Evolutionary conservation across 2,797 vertebrate genomes (phyloP), one percentile per base, ranked within the genome.

Genomic region (Xenentodon cancila): DNA sequence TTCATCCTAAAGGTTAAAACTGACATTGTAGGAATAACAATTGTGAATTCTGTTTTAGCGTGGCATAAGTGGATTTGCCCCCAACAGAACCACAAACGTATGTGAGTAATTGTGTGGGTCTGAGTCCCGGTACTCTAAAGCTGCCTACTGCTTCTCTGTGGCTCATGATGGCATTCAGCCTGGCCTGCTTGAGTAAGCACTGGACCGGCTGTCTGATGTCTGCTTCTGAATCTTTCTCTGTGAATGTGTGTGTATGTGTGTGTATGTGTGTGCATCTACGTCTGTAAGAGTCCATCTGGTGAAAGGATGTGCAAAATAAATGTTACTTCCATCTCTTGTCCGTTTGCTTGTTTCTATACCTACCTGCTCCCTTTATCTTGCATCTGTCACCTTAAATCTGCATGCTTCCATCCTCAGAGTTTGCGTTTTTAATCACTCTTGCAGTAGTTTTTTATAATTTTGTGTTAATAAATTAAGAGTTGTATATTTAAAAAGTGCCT

Each of bases 81-180:
- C 56, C 78, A 73, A 53, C 63, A 25, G 12, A 84, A 57, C 70
- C 70, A 71, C 53, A 73, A 64, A 71, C 74, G 82, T 76, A 85
- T 82, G 71, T 77, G 5, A 50, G 58, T 22, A 59, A 17, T 50
- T 63, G 42, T 58, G 43, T 65, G 19, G 66, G 46, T 54, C 59
- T 65, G 55, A 52, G 46, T 47, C 57, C 50, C 22, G 52, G 37
- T 30, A 68, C 74, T 81, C 74, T 66, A 59, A 78, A 65, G 68
- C 59, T 53, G 34, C 78, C 75, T 62, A 47, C 68, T 59, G 55
- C 68, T 68, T 75, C 71, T 77, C 65, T 17, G 13, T 45, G 61
- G 62, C 73, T 79, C 45, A 60, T 63, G 60, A 73, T 82, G 81
- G 79, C 63, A 69, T 72, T 80, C 53, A 53, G 71, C 70, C 58